These are phyloP conservation scores for Gonatopus flavifemur DNA, from an alignment of 1,140 invertebrate species.

Conservation along the genomic window DNA sequence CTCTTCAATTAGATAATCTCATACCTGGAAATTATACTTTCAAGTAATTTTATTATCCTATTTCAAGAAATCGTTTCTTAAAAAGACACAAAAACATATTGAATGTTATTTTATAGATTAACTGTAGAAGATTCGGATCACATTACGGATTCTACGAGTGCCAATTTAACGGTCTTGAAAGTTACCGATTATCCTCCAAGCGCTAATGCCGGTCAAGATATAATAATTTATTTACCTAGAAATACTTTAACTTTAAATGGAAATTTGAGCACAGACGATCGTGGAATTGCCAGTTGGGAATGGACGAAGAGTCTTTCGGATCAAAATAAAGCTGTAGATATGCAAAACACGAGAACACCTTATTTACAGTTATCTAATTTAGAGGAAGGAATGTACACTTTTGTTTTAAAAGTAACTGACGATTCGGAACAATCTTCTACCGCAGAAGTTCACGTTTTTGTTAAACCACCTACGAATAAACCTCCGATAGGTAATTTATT, in stretches of 20 bases:
- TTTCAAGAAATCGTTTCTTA: too few relatives aligned
- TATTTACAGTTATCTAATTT: constrained; percentile 85
- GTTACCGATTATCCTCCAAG: constrained; percentile 92
- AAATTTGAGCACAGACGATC: constrained; percentile 88
- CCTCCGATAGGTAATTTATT: constrained; percentile 69
- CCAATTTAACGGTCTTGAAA: constrained; percentile 89
- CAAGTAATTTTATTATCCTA: too few relatives aligned
- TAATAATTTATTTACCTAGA: constrained; percentile 87
- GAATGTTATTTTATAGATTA: constrained; percentile 62
- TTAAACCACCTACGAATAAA: constrained; percentile 84
- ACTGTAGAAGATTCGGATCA: constrained; percentile 92
- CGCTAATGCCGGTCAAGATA: constrained; percentile 89
- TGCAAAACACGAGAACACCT: constrained; percentile 90
- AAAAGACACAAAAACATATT: too few relatives aligned
- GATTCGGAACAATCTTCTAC: constrained; percentile 82
- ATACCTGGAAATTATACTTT: constrained; percentile 91
- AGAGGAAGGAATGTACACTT: constrained; percentile 92
- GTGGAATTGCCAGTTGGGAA: constrained; percentile 89
- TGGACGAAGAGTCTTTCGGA: constrained; percentile 90
- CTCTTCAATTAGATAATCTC: constrained; percentile 79
- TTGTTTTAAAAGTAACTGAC: constrained; percentile 90
- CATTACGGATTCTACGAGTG: constrained; percentile 80
- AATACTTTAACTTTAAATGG: constrained; percentile 89
- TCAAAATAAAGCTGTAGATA: constrained; percentile 86
- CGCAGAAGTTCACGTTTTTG: constrained; percentile 89